Evolutionary conservation across 2,797 vertebrate species (phyloP), one percentile per base, ranked within the genome.

Genomic region (Labeo calbasu): DNA sequence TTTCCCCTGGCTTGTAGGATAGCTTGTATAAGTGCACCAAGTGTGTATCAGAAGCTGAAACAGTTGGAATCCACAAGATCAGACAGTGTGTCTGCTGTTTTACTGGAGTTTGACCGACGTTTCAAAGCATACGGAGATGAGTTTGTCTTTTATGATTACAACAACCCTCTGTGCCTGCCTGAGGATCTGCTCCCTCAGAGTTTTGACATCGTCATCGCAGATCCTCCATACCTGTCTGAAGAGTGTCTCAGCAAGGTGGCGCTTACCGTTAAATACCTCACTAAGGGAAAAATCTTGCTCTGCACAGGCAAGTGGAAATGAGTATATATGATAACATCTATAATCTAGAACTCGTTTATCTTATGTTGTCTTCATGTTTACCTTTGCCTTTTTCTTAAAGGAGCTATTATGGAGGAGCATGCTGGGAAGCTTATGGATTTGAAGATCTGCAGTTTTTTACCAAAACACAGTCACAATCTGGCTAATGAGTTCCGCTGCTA

Each of bases 401-500:
- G 98, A 77, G 96, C 95, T 5, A 80, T 96, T 91, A 99, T 99
- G 98, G 95, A 96, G 88, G 94, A 94, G 2, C 86, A 92, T 6
- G 97, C 97, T 76, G 91, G 90, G 43, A 93, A 93, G 9, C 94
- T 95, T 17, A 94, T 99, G 84, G 95, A 92, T 14, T 92, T 98
- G 71, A 96, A 93, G 88, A 93, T 93, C 59, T 98, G 97, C 94
- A 92, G 89, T 86, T 99, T 98, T 91, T 91, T 96, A 87, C 98
- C 98, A 4, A 91, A 93, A 88, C 98, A 99, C 89, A 95, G 93
- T 17, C 92, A 94, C 46, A 96, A 96, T 86, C 87, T 99, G 89
- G 97, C 96, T 79, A 99, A 99, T 8, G 97, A 98, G 88, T 99
- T 99, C 87, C 93, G 96, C 81, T 99, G 98, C 81, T 99, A 96